phyloP scores from a whole-genome alignment of 2,797 vertebrate genomes.

The Micropoecilia bifurca region DNA sequence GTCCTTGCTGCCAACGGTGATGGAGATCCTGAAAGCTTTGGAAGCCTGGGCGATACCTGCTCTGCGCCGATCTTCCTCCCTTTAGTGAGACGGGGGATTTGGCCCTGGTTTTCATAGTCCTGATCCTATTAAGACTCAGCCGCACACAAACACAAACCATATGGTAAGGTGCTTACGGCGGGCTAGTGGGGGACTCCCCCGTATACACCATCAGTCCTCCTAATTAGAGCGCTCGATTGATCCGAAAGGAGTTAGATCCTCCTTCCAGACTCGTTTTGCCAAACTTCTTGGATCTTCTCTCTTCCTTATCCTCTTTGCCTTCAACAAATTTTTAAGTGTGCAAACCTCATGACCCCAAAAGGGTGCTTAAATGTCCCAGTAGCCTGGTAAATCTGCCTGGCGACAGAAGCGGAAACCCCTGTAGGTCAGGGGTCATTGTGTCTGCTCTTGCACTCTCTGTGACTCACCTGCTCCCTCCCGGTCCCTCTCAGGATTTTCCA shows the following conservation, averaged over 20 bases:
- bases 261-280: constrained; percentile 20
- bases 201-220: constrained; percentile 34
- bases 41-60: constrained; percentile 34
- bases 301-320: constrained; percentile 18
- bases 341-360: constrained; percentile 28
- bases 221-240: constrained; percentile 44
- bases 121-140: constrained; percentile 74
- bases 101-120: constrained; percentile 53
- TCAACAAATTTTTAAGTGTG: constrained; percentile 27
- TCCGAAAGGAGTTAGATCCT: constrained; percentile 23
- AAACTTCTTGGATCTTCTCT: constrained; percentile 14
- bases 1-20: constrained; percentile 48
- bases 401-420: constrained; percentile 49
- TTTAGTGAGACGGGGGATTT: constrained; percentile 42
- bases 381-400: constrained; percentile 49
- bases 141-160: constrained; percentile 65
- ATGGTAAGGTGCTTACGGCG: constrained; percentile 72
- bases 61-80: constrained; percentile 41
- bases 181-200: constrained; percentile 25
- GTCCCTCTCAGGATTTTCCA: constrained; percentile 13
- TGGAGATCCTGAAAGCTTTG: constrained; percentile 44
- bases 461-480: constrained; percentile 40
- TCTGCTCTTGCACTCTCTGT: constrained; percentile 50
- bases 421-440: constrained; percentile 51
- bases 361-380: constrained; percentile 38